Evolutionary conservation across 37 sponge, comb jelly and placozoan genomes (phyloP).

Genomic region (Ephydatia muelleri): DNA sequence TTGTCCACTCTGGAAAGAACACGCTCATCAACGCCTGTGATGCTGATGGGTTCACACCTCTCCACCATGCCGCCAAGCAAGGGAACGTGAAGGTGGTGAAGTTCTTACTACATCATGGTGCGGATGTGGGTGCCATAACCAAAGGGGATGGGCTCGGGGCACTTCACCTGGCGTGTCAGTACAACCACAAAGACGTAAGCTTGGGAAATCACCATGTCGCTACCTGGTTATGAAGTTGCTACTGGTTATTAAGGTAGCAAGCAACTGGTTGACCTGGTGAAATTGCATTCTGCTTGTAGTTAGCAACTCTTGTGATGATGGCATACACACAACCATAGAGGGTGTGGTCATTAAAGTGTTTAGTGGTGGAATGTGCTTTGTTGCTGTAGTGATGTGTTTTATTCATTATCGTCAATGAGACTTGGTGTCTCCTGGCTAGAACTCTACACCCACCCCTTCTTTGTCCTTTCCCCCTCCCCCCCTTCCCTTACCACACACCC

Average conservation of each 20-base stretch:
- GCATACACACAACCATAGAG: not conserved
- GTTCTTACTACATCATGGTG: constrained; percentile 65
- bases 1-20: not conserved
- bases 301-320: not conserved
- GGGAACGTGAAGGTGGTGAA: constrained; percentile 62
- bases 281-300: not conserved
- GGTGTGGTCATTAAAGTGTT: not conserved
- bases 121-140: constrained; percentile 48
- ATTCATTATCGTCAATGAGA: not conserved
- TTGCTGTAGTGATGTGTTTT: not conserved
- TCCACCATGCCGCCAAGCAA: constrained; percentile 77
- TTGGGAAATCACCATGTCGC: not conserved
- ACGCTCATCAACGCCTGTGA: constrained; percentile 64
- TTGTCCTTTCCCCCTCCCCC: not conserved
- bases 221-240: no score
- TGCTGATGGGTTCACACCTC: constrained; percentile 56
- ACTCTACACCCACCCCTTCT: no score
- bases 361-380: not conserved
- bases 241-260: no score
- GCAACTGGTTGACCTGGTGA: no score
- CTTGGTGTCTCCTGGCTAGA: not conserved
- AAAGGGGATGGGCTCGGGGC: constrained; percentile 66
- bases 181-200: constrained; percentile 87
- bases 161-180: constrained; percentile 92
- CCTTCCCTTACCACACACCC: no score